phyloP scores from a whole-genome alignment of 2,113 vertebrate species.

The Xerus inauris region DNA sequence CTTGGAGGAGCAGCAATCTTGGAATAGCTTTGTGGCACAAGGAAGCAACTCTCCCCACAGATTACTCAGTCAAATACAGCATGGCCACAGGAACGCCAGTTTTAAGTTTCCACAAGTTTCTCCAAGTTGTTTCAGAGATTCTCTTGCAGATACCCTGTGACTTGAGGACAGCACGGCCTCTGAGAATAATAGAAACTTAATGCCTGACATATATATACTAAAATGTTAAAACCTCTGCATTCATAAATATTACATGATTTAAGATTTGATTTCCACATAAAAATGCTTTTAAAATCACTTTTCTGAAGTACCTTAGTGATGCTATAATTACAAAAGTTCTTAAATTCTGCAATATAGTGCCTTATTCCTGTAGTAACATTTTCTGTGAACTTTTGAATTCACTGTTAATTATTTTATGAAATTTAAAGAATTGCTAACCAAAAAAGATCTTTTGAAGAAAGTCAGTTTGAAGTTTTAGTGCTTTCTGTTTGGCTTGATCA shows the following conservation, averaged over 20 bases:
- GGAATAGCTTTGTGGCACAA: not conserved
- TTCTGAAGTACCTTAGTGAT: not conserved
- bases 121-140: not conserved
- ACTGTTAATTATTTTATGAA: not conserved
- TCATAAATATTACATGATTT: not conserved
- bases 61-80: not conserved
- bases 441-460: not conserved
- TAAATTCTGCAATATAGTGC: not conserved
- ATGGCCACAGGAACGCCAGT: not conserved
- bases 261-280: not conserved
- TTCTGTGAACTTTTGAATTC: conserved; percentile 11
- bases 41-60: not conserved
- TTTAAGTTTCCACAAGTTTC: not conserved
- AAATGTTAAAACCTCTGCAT: not conserved
- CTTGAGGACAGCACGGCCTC: not conserved
- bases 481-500: conserved; percentile 13
- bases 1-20: not conserved
- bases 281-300: not conserved
- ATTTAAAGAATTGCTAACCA: not conserved
- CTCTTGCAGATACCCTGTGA: not conserved
- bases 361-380: conserved; percentile 2
- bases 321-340: conserved; percentile 33
- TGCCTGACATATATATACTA: not conserved
- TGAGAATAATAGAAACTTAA: not conserved
- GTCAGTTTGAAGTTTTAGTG: not conserved